A percentile compares a stretch with the other conserved stretches of the same genome.
These are phyloP conservation scores for Psammodynastes pulverulentus DNA, from an alignment of 2,113 vertebrate species.

Conservation along the genomic window DNA sequence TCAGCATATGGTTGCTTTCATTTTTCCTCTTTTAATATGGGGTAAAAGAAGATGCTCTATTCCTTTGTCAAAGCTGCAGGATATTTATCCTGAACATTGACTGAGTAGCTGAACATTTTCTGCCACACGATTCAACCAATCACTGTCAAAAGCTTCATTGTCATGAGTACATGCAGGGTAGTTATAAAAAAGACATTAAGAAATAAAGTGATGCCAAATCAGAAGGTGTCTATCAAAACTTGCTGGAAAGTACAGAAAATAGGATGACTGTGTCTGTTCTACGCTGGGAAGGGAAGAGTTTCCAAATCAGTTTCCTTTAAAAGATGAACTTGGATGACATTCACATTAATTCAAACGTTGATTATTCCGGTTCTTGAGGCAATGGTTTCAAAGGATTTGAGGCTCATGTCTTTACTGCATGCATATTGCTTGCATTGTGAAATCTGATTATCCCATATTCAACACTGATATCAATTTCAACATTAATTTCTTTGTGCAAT, in stretches of 20 bases:
- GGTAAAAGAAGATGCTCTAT: background rate
- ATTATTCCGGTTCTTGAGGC: background rate
- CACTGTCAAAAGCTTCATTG: background rate
- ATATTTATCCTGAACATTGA: background rate
- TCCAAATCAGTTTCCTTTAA: background rate
- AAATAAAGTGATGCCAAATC: background rate
- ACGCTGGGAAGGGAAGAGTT: background rate
- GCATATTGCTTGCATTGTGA: background rate
- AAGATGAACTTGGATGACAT: background rate
- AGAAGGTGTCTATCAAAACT: background rate
- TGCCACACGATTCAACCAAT: background rate
- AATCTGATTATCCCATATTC: background rate
- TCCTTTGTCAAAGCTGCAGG: background rate
- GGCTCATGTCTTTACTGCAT: background rate
- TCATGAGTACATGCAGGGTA: background rate
- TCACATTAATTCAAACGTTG: background rate
- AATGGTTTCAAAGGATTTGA: background rate
- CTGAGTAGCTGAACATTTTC: background rate
- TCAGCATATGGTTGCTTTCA: background rate
- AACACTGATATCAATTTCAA: background rate
- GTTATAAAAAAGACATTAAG: background rate
- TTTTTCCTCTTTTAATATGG: background rate
- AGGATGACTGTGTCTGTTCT: background rate
- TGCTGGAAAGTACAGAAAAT: background rate
- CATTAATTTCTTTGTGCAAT: background rate